A percentile compares a stretch with the other conserved stretches of the same genome.
Evolutionary conservation across 2,113 vertebrate genomes (phyloP).

Genomic region (Rhipidura dahli): DNA sequence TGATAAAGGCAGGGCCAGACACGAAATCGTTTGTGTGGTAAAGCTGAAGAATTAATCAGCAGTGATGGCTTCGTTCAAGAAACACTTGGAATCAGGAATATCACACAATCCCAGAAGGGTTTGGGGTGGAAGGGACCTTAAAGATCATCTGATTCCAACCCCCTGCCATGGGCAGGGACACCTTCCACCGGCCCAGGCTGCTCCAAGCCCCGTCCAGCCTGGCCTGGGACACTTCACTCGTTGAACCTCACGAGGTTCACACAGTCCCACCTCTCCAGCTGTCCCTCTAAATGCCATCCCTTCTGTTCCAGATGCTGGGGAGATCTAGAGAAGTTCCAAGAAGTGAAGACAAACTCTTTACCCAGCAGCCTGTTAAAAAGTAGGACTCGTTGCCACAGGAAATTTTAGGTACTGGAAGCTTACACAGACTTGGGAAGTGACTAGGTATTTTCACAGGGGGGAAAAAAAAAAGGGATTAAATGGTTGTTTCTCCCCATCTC

Average conservation of each 20-base stretch:
- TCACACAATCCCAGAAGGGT: not conserved
- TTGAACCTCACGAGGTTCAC: not conserved
- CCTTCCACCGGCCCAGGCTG: not conserved
- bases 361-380: not conserved
- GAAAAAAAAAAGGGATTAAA: not conserved
- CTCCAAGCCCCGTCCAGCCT: not conserved
- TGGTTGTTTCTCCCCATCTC: not conserved
- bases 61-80: not conserved
- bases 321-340: not conserved
- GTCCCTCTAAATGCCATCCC: not conserved
- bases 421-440: accelerated
- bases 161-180: not conserved
- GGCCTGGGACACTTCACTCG: not conserved
- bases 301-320: not conserved
- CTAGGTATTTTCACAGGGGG: not conserved
- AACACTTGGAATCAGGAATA: not conserved
- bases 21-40: not conserved
- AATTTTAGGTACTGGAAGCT: not conserved
- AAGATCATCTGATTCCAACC: not conserved
- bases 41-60: not conserved
- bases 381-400: not conserved
- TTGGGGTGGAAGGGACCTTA: not conserved
- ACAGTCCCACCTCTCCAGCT: not conserved
- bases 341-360: not conserved
- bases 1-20: not conserved